Base-by-base conservation (phyloP, 1,140 invertebrate species). In the Parapsyche elsis region DNA sequence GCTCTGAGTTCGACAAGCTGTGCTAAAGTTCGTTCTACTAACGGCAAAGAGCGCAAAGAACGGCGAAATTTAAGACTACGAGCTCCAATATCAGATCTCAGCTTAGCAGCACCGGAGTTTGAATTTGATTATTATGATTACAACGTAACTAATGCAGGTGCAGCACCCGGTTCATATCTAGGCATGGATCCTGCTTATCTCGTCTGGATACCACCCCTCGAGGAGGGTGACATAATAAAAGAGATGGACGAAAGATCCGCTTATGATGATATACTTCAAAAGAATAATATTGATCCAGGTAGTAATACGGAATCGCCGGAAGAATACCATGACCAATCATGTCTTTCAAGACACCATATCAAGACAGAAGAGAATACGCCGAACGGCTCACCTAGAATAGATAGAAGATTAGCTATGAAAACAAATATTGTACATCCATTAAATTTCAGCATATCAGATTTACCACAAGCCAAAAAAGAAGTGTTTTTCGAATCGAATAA, bases 101-200 rank as follows among this genome's bases (percentile, higher is more conserved):
- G 94, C 61, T 86, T 95, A n/a, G 91, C 91, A 0, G 93, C 91
- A 23, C 90, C 90, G 4, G 95, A 96, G 84, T 88, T 96, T 76
- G 95, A 96, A 86, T 88, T 96, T 49, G 95, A 96, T 85, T 96
- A 96, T 84, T 96, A 96, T 84, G 95, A 96, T 86, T 96, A 96
- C 84, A 94, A 96, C 86, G 94, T 96, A 0, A 92, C 94, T 64
- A 91, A 91, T 86, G 91, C 94, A 75, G 93, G 93, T 64, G 93
- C 94, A 2, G 94, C 92, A n/a, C 95, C 95, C 0, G 95, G 95
- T 19, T 90, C 88, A 5, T 94, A 94, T 84, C 87, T 95, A 75
- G 94, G 94, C 2, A 95, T 96, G 94, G 95, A 96, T 87, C 95
- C 95, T 0, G 94, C 94, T 0, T 95, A 95, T 85, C 88, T 96